Base-by-base conservation (phyloP, 1,140 invertebrate species). In the Zaprionus ghesquierei region DNA sequence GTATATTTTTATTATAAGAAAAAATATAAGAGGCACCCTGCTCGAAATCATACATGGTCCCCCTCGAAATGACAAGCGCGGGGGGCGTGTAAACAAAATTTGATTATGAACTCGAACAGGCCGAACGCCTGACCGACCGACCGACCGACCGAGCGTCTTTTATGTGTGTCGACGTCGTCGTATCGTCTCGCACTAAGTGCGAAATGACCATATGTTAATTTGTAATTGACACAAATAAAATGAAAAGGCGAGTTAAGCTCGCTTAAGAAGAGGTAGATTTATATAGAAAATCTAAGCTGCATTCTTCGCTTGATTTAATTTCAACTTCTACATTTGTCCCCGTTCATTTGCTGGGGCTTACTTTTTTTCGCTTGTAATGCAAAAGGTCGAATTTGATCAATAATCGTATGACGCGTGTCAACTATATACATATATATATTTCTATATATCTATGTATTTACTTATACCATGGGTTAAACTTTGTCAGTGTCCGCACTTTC, bases 171-270 rank as follows among this genome's bases (percentile, higher is more conserved):
- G 46, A 38, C 22, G 22, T 18, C 22, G 25, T 65, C 54, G 38
- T 51, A 18, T 41, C 18, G 6, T 61, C 29, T 61, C 56, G 20
- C n/a, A 54, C 44, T 33, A 60, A 71, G 68, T 70, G 68, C 55
- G 55, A 59, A 68, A 53, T 35, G 69, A 66, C 33, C 72, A 65
- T 71, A 75, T 78, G 76, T 78, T 78, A 78, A 78, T 78, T 78
- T 78, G 76, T 75, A 78, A 78, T 78, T 78, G 76, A 78, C 76
- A 78, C 62, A 78, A 78, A 78, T 78, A 78, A 78, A 25, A 46
- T 64, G 31, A 71, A 58, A 56, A 54, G 27, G 49, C n/a, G 8
- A 29, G 5, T 46, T 46, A 46, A 46, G 22, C 18, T 46, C 18
- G 41, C 35, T 46, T 46, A 53, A 22, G 55, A 18, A 23, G 13